Percentiles rank a stretch among this genome's conserved stretches.
Conservation (phyloP, 2,888 invertebrate species). For the Chymomyza procnemis region DNA sequence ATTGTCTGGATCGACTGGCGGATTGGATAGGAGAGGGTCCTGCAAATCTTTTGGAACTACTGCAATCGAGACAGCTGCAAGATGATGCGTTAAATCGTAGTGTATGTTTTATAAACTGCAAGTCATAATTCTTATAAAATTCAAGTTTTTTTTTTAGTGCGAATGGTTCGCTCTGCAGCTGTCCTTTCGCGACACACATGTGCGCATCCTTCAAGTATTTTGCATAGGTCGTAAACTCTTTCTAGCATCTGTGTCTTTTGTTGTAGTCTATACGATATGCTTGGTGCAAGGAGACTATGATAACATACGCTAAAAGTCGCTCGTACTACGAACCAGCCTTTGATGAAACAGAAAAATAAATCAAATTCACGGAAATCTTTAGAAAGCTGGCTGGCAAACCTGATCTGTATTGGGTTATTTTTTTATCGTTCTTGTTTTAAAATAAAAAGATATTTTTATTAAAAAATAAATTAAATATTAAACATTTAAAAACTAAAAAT, state of each 20-base stretch:
- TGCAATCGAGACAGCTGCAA: background rate
- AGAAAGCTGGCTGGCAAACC: too few species aligned
- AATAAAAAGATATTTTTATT: too few species aligned
- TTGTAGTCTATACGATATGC: background rate
- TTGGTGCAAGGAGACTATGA: background rate
- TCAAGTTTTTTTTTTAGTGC: background rate
- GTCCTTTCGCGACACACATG: background rate
- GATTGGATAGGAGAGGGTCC: background rate
- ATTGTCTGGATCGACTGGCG: background rate
- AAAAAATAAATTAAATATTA: too few species aligned
- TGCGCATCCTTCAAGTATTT: background rate
- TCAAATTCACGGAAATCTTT: too few species aligned
- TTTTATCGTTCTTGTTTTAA: too few species aligned
- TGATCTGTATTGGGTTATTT: too few species aligned
- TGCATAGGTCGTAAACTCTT: background rate
- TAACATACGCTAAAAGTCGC: background rate
- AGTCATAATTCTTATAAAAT: background rate
- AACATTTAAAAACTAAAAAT: too few species aligned
- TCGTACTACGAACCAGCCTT: too few species aligned
- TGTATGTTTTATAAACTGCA: background rate
- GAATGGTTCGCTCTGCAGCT: background rate
- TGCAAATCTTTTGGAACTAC: background rate
- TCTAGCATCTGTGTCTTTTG: background rate
- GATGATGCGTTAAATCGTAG: background rate
- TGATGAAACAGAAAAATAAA: too few species aligned